Percentiles rank a stretch among this genome's conserved stretches.
These are phyloP conservation scores for Macrophya annulata DNA, from an alignment of 2,888 invertebrate genomes.

Conservation along the genomic window DNA sequence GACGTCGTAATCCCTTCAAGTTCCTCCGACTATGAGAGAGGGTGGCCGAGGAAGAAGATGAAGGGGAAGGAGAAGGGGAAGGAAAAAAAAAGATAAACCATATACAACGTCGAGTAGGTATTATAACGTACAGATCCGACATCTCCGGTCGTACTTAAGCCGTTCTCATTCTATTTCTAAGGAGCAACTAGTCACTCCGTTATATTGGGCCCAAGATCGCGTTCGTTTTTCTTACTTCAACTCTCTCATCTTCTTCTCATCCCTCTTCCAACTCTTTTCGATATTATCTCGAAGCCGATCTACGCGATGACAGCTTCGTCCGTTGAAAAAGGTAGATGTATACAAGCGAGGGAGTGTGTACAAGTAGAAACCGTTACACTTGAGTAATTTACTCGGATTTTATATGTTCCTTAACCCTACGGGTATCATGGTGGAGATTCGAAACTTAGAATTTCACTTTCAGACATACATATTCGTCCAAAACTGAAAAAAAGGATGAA, in stretches of 20 bases:
- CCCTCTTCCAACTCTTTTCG: not conserved
- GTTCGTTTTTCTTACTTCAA: slow-evolving; percentile 37
- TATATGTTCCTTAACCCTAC: not conserved
- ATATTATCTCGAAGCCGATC: slow-evolving; percentile 48
- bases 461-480: not conserved
- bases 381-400: slow-evolving; percentile 16
- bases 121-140: slow-evolving; percentile 37
- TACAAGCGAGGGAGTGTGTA: not conserved
- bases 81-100: not conserved
- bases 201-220: slow-evolving; percentile 49
- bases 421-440: not conserved
- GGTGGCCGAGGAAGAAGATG: not conserved
- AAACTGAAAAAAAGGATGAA: not conserved
- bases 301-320: slow-evolving; percentile 50
- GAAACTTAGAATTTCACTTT: not conserved
- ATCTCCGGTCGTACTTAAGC: slow-evolving; percentile 29
- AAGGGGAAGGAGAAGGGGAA: slow-evolving; percentile 1
- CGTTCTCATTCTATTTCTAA: slow-evolving; percentile 31
- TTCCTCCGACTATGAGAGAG: slow-evolving; percentile 8
- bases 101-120: slow-evolving; percentile 35
- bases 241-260: slow-evolving; percentile 21
- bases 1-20: slow-evolving; percentile 49
- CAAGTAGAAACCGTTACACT: slow-evolving; percentile 4
- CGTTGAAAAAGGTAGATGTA: slow-evolving; percentile 16
- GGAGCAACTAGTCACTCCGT: slow-evolving; percentile 54